phyloP scores from a whole-genome alignment of 2,113 vertebrate species.

The Percopsis transmontana region DNA sequence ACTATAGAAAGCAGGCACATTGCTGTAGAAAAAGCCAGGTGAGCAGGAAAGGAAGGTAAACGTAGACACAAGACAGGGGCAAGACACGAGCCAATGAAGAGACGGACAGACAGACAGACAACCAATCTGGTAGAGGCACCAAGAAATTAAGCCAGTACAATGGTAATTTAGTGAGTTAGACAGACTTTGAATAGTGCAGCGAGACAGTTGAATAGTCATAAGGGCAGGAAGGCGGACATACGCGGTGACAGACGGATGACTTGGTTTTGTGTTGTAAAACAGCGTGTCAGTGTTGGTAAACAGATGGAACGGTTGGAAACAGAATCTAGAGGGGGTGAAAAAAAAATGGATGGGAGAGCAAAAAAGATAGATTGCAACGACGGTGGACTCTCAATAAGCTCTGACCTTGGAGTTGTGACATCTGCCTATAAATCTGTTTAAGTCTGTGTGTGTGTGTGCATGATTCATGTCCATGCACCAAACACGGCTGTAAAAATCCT shows the following conservation, averaged over 20 bases:
- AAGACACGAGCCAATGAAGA: slow-evolving; percentile 1
- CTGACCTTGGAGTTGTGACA: slow-evolving; percentile 63
- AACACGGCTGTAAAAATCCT: slow-evolving; percentile 55
- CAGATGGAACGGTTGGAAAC: slow-evolving; percentile 24
- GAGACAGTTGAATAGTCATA: no score
- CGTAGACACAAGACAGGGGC: background rate
- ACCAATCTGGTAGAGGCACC: no score
- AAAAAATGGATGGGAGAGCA: slow-evolving; percentile 3
- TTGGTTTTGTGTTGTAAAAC: slow-evolving; percentile 18
- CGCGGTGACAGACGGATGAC: no score
- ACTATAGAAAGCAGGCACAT: background rate
- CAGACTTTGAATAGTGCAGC: no score
- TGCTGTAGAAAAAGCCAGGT: slow-evolving; percentile 19
- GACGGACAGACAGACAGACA: background rate
- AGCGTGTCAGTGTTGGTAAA: slow-evolving; percentile 20
- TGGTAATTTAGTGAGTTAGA: no score
- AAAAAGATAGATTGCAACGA: slow-evolving; percentile 30
- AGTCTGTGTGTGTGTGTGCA: slow-evolving; percentile 4
- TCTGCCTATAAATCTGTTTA: slow-evolving; percentile 53
- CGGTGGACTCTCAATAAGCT: slow-evolving; percentile 48
- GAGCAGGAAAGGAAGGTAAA: slow-evolving; percentile 20
- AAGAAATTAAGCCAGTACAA: no score
- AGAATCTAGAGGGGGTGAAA: slow-evolving; percentile 26
- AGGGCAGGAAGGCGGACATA: no score
- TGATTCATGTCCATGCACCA: slow-evolving; percentile 51